Evolutionary conservation across 2,797 vertebrate genomes (phyloP).

Genomic region (Darevskia nairensis): DNA sequence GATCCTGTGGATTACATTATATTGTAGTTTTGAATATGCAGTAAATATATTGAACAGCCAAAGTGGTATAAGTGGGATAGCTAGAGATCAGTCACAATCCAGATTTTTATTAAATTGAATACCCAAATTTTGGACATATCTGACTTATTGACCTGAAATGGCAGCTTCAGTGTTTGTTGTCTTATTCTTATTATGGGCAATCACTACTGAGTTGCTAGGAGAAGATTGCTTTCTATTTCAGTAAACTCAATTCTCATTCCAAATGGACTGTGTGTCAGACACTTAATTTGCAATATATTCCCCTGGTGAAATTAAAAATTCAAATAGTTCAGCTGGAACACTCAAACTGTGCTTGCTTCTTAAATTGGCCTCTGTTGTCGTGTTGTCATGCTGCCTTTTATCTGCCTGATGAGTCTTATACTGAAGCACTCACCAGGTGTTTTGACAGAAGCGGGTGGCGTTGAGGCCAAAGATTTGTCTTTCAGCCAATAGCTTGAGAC

Average conservation of each 20-base stretch:
- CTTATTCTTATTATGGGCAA: constrained; percentile 65
- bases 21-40: neutral
- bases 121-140: constrained; percentile 45
- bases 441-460: constrained; percentile 63
- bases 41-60: constrained; percentile 24
- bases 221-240: constrained; percentile 74
- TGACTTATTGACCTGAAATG: constrained; percentile 50
- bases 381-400: constrained; percentile 61
- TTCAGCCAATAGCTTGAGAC: constrained; percentile 63
- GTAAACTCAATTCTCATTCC: constrained; percentile 71
- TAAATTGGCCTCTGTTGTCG: constrained; percentile 74
- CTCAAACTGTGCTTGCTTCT: constrained; percentile 73
- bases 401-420: constrained; percentile 51
- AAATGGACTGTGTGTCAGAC: constrained; percentile 69
- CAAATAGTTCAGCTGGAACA: constrained; percentile 68
- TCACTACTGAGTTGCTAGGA: constrained; percentile 65
- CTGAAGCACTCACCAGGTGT: constrained; percentile 55
- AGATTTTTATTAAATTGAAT: constrained; percentile 43
- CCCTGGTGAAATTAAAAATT: constrained; percentile 75
- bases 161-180: constrained; percentile 55
- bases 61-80: neutral
- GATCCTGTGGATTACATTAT: constrained; percentile 6
- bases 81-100: constrained; percentile 38
- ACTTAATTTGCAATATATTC: constrained; percentile 72
- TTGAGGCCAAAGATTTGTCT: constrained; percentile 64